Conservation (phyloP, 2,113 vertebrate genomes). For the Xiphias gladius region DNA sequence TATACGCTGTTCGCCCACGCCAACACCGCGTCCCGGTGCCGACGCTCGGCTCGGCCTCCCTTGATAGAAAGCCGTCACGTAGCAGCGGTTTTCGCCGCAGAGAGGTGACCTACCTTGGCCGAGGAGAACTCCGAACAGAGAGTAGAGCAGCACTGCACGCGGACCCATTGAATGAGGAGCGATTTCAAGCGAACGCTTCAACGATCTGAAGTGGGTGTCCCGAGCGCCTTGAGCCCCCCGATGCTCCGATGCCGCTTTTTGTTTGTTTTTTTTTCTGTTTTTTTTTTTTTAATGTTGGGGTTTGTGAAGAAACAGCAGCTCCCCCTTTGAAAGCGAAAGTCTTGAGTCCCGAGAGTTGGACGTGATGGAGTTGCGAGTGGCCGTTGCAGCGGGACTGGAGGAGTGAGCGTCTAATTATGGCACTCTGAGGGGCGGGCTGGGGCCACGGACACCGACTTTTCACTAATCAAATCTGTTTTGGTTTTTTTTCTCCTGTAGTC, state of each 20-base stretch:
- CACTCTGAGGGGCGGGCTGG: slow-evolving; percentile 71
- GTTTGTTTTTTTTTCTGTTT: background rate
- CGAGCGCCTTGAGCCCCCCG: background rate
- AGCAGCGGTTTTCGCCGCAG: background rate
- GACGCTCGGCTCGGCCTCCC: background rate
- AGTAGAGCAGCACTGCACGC: slow-evolving; percentile 70
- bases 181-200: background rate
- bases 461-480: slow-evolving; percentile 26
- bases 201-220: background rate
- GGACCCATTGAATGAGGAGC: slow-evolving; percentile 73
- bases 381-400: slow-evolving; percentile 62
- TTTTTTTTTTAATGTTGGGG: background rate
- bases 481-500: background rate
- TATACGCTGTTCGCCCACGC: too few species aligned
- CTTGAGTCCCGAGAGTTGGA: slow-evolving; percentile 44
- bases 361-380: slow-evolving; percentile 63
- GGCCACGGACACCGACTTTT: slow-evolving; percentile 54
- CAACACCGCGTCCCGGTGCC: too few species aligned
- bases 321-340: slow-evolving; percentile 8
- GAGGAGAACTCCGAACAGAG: slow-evolving; percentile 74
- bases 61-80: background rate
- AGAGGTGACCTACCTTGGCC: slow-evolving; percentile 82
- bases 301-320: slow-evolving; percentile 26
- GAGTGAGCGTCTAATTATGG: slow-evolving; percentile 73
- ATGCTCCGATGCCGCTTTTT: background rate